Evolutionary conservation across 2,797 vertebrate species (phyloP).

Genomic region (Leucoraja ocellata): DNA sequence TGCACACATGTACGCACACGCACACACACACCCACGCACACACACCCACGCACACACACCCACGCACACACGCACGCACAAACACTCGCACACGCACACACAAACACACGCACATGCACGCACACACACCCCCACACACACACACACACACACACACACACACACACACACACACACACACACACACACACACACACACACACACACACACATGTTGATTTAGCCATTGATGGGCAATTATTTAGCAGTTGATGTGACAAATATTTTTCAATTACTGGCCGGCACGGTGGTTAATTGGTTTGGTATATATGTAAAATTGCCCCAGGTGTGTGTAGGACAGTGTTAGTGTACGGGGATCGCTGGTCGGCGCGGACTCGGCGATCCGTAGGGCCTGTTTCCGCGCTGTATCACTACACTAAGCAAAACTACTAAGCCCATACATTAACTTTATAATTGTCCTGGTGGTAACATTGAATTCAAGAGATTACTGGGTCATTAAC

Average conservation of each 20-base stretch:
- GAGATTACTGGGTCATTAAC: constrained; percentile 24
- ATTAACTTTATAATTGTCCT: constrained; percentile 36
- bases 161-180: constrained; percentile 46
- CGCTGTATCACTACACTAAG: too few relatives aligned
- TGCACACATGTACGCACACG: too few relatives aligned
- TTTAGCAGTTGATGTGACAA: constrained; percentile 67
- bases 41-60: too few relatives aligned
- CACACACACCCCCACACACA: constrained; percentile 48
- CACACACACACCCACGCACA: too few relatives aligned
- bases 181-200: not conserved
- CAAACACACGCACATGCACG: constrained; percentile 30
- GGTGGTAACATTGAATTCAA: constrained; percentile 31
- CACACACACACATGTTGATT: constrained; percentile 44
- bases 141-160: constrained; percentile 47
- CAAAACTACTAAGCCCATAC: constrained; percentile 44
- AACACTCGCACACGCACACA: constrained; percentile 41
- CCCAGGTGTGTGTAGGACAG: too few relatives aligned
- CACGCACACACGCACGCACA: constrained; percentile 39
- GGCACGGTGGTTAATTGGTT: too few relatives aligned
- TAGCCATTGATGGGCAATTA: constrained; percentile 50
- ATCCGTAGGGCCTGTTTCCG: too few relatives aligned
- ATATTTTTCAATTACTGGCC: constrained; percentile 51
- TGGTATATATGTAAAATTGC: too few relatives aligned
- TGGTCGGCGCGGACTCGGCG: too few relatives aligned
- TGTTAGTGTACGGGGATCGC: too few relatives aligned